Evolutionary conservation across 2,797 vertebrate genomes (phyloP), one percentile per base, ranked within the genome.

Genomic region (Lagocephalus sceleratus): DNA sequence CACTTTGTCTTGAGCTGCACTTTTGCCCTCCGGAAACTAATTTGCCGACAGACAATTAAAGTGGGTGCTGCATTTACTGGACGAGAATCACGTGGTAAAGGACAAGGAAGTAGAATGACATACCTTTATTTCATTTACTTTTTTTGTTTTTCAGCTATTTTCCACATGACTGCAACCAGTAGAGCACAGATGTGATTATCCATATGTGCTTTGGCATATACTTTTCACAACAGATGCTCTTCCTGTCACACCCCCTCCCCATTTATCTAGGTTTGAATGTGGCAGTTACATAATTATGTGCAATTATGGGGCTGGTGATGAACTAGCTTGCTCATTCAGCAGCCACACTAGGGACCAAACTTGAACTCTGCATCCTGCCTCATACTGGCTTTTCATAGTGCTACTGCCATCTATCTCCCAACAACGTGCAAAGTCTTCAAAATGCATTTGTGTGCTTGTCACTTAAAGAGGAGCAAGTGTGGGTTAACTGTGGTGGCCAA

Each of bases 401-500:
- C 53, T 8, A 32, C 41, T 56, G 65, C 53, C 57, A 61, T 72
- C 47, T 51, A 38, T 50, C 45, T 65, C 41, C 57, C 67, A 57
- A 70, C 39, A 62, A 66, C 68, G 35, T 25, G 2, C 6, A 20
- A 17, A 38, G 40, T 42, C 25, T 41, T 39, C 47, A 54, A 53
- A 64, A 49, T 51, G 45, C 48, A 62, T 71, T 57, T 66, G 17
- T 60, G 58, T 64, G 29, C 48, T 73, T 50, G 55, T 47, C 49
- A 49, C 47, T 40, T 3, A 22, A 20, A 52, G 16, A 52, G 44
- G 21, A 72, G 63, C 59, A 29, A 41, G 20, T 2, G 39, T 59
- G 57, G 51, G 66, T 66, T 66, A 71, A 79, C 60, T 57, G 50
- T 42, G 35, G 55, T 63, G 55, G 61, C 48, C 54, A 47, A 51